Conservation (phyloP, 1,140 invertebrate species). For the Thaumetopoea pityocampa region DNA sequence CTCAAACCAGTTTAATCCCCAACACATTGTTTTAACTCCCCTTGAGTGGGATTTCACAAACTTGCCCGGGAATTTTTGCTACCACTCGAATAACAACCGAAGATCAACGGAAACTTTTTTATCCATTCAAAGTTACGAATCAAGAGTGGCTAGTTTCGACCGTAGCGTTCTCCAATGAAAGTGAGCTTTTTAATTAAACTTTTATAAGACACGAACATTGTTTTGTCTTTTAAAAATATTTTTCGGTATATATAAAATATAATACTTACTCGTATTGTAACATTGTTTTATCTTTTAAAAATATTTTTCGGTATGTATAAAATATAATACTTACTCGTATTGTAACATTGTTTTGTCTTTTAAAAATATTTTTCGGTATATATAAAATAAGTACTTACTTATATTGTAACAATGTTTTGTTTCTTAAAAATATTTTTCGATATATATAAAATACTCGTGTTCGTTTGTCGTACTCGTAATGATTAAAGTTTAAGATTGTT, state of each 20-base stretch:
- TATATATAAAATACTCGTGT: too few relatives aligned
- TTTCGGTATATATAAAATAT: constrained; percentile 5
- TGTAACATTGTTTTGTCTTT: not conserved
- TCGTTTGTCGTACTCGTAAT: too few relatives aligned
- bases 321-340: not conserved
- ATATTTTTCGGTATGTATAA: constrained; percentile 4
- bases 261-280: not conserved
- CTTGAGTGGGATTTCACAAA: constrained; percentile 7
- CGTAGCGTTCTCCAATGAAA: constrained; percentile 8
- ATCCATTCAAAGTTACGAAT: constrained; percentile 16
- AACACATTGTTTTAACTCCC: constrained; percentile 26
- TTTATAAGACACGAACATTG: constrained; percentile 10
- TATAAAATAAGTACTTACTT: not conserved
- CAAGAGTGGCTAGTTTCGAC: constrained; percentile 3
- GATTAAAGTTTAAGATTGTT: too few relatives aligned
- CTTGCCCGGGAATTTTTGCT: constrained; percentile 9
- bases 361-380: constrained; percentile 5
- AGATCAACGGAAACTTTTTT: constrained; percentile 17
- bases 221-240: not conserved
- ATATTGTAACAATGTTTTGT: constrained; percentile 3
- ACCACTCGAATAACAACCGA: constrained; percentile 13
- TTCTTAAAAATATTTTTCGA: constrained; percentile 1
- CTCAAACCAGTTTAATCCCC: constrained; percentile 24
- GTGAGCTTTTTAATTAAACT: constrained; percentile 16
- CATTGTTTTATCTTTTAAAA: not conserved